phyloP scores from a whole-genome alignment of 2,113 vertebrate genomes.

The Anarhynchus alexandrinus region DNA sequence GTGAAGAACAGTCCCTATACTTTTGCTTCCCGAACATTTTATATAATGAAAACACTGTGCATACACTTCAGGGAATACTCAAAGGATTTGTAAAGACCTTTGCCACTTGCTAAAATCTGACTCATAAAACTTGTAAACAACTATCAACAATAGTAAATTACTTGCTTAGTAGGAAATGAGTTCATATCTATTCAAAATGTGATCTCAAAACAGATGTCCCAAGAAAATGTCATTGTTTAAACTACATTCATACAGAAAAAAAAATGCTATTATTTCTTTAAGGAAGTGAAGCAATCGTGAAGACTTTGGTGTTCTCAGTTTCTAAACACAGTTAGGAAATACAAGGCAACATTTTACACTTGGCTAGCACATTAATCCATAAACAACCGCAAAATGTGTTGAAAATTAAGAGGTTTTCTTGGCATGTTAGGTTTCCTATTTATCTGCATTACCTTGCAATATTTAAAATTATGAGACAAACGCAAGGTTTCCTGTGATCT shows the following conservation, averaged over 20 bases:
- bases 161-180: conserved; percentile 85
- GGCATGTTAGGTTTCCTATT: conserved; percentile 29
- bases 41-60: conserved; percentile 65
- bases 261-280: conserved; percentile 76
- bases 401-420: conserved; percentile 45
- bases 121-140: conserved; percentile 81
- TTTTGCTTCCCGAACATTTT: conserved; percentile 67
- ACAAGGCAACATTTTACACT: conserved; percentile 50
- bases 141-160: conserved; percentile 83
- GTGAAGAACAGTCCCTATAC: conserved; percentile 52
- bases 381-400: conserved; percentile 60
- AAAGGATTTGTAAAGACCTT: conserved; percentile 76
- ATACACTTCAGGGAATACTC: conserved; percentile 71
- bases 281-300: conserved; percentile 81
- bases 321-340: conserved; percentile 67
- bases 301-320: conserved; percentile 67
- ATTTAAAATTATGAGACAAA: conserved; percentile 17
- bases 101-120: conserved; percentile 80
- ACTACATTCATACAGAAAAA: conserved; percentile 64
- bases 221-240: conserved; percentile 85
- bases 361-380: conserved; percentile 31
- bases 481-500: conserved; percentile 7
- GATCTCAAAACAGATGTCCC: conserved; percentile 88
- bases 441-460: conserved; percentile 20
- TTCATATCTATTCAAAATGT: conserved; percentile 86